A percentile compares a stretch with the other conserved stretches of the same genome.
Evolutionary conservation across 2,113 vertebrate genomes (phyloP).

Genomic region (Garra rufa): DNA sequence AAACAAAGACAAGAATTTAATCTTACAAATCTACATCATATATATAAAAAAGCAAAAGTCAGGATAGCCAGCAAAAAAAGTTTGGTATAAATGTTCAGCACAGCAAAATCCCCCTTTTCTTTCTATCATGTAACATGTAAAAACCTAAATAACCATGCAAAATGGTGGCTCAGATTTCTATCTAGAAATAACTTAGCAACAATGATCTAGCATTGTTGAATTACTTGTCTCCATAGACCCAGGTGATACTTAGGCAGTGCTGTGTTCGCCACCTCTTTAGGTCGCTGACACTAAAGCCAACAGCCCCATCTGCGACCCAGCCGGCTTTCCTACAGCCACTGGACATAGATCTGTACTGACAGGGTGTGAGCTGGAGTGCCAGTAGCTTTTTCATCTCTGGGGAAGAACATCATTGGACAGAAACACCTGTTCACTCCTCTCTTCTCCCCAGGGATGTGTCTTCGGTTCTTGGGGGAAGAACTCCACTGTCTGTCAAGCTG

Average conservation of each 20-base stretch:
- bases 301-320: slow-evolving; percentile 34
- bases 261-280: slow-evolving; percentile 19
- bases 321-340: neutral
- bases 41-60: neutral
- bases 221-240: neutral
- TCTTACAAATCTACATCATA: neutral
- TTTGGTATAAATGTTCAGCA: neutral
- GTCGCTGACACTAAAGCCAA: slow-evolving; percentile 32
- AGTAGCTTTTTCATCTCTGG: slow-evolving; percentile 21
- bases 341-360: slow-evolving; percentile 40
- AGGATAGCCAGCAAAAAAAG: neutral
- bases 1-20: neutral
- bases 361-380: slow-evolving; percentile 16
- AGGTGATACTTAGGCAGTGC: slow-evolving; percentile 4
- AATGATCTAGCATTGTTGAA: neutral
- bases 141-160: neutral
- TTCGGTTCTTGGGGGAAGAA: slow-evolving; percentile 14
- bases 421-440: slow-evolving; percentile 37
- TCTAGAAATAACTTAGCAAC: neutral
- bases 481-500: slow-evolving; percentile 23
- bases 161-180: neutral
- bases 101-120: neutral
- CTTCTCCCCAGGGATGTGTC: slow-evolving; percentile 39
- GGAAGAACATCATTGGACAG: slow-evolving; percentile 33
- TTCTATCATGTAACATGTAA: neutral